These are phyloP conservation scores for Teinopalpus imperialis DNA, from an alignment of 2,888 invertebrate species.

Conservation along the genomic window DNA sequence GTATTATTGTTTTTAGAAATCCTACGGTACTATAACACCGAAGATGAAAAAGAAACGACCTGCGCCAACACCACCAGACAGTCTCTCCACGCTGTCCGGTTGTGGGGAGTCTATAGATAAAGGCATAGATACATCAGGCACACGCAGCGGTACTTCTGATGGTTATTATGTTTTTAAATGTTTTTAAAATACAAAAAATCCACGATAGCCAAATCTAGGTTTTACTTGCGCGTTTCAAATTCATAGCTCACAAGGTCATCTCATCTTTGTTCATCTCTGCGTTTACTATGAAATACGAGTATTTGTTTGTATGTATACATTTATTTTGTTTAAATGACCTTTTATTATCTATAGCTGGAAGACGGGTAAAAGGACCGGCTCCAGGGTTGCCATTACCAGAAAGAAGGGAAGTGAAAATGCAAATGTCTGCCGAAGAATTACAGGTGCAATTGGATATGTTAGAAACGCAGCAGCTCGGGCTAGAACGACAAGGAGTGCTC, in stretches of 20 bases:
- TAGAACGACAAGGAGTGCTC: slow-evolving; percentile 95
- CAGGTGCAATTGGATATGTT: slow-evolving; percentile 88
- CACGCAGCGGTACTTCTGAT: slow-evolving; percentile 46
- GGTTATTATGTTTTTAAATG: slow-evolving; percentile 32
- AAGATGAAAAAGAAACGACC: slow-evolving; percentile 83
- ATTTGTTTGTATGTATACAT: too few relatives aligned
- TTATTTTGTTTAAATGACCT: too few relatives aligned
- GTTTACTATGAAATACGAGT: too few relatives aligned
- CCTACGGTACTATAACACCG: slow-evolving; percentile 66
- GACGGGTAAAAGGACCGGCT: slow-evolving; percentile 90
- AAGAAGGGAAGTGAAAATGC: slow-evolving; percentile 79
- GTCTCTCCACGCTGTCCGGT: slow-evolving; percentile 58
- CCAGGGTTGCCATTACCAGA: slow-evolving; percentile 90
- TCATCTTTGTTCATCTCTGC: too few relatives aligned
- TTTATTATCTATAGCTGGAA: slow-evolving; percentile 80
- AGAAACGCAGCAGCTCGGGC: slow-evolving; percentile 92
- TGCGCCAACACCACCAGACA: slow-evolving; percentile 85
- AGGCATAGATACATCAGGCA: slow-evolving; percentile 50
- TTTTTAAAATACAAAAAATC: too few relatives aligned
- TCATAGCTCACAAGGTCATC: too few relatives aligned
- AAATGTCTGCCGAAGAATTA: slow-evolving; percentile 83
- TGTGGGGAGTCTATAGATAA: slow-evolving; percentile 56
- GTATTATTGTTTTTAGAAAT: slow-evolving; percentile 52
- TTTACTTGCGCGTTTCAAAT: too few relatives aligned
- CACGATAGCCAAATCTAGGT: too few relatives aligned